These are phyloP conservation scores for Listronotus oregonensis DNA, from an alignment of 1,140 invertebrate genomes.

Conservation along the genomic window DNA sequence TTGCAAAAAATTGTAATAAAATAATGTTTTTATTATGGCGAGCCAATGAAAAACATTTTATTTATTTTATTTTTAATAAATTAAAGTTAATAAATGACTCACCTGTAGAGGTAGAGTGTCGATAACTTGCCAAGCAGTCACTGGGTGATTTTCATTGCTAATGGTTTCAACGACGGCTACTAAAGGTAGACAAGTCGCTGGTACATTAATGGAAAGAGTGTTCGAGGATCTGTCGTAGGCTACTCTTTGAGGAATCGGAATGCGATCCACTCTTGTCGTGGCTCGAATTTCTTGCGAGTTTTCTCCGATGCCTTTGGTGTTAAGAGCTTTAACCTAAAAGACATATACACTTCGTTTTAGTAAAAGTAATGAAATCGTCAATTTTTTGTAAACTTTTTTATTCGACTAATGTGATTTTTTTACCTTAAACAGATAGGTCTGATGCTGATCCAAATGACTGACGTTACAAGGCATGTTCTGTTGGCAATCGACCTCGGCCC, in stretches of 20 bases:
- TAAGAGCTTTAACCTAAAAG: slow-evolving; percentile 78
- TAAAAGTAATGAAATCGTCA: no score
- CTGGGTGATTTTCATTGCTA: slow-evolving; percentile 61
- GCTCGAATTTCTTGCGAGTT: slow-evolving; percentile 80
- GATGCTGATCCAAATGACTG: slow-evolving; percentile 79
- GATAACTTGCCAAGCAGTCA: slow-evolving; percentile 71
- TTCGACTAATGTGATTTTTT: slow-evolving; percentile 31
- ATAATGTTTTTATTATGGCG: no score
- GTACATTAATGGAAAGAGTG: slow-evolving; percentile 76
- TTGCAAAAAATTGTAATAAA: no score
- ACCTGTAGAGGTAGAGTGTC: slow-evolving; percentile 68
- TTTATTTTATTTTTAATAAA: no score
- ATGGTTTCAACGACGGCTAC: slow-evolving; percentile 73
- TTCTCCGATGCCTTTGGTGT: slow-evolving; percentile 81
- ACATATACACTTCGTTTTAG: no score
- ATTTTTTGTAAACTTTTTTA: no score
- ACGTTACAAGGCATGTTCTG: slow-evolving; percentile 86
- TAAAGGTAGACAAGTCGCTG: slow-evolving; percentile 73
- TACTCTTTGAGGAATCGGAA: slow-evolving; percentile 78
- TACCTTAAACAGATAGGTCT: slow-evolving; percentile 79
- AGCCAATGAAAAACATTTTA: no score
- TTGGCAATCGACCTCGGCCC: slow-evolving; percentile 83
- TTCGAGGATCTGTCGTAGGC: slow-evolving; percentile 78
- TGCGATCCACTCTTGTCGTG: slow-evolving; percentile 81
- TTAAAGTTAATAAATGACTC: no score